Evolutionary conservation across 2,888 invertebrate genomes (phyloP).

Genomic region (Loripinus fragilis): DNA sequence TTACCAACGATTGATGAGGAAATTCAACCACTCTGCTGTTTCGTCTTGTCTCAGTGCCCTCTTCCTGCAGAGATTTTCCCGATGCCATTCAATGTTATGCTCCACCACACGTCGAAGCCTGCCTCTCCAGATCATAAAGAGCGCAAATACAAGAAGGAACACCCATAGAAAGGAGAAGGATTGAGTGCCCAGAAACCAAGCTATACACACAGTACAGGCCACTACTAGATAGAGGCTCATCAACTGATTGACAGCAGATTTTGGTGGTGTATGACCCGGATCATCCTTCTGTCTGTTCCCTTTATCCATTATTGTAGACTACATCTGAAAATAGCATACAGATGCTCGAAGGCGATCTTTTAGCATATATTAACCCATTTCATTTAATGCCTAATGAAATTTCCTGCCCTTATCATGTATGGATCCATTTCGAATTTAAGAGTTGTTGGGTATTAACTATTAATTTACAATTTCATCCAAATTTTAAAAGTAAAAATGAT

Average conservation of each 20-base stretch:
- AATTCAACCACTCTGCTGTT: slow-evolving; percentile 86
- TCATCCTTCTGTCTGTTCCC: not conserved
- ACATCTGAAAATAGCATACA: slow-evolving; percentile 1
- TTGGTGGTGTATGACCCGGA: slow-evolving; percentile 28
- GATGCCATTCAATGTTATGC: slow-evolving; percentile 74
- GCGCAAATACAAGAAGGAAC: slow-evolving; percentile 74
- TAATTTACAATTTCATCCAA: no score
- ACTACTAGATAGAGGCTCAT: slow-evolving; percentile 79
- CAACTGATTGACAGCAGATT: slow-evolving; percentile 67
- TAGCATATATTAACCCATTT: no score
- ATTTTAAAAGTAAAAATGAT: no score
- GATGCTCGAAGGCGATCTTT: no score
- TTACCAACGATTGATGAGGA: slow-evolving; percentile 85
- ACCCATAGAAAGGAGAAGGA: slow-evolving; percentile 80
- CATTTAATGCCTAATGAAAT: no score
- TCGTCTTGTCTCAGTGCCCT: slow-evolving; percentile 85
- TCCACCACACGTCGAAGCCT: slow-evolving; percentile 76
- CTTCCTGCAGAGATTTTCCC: slow-evolving; percentile 83
- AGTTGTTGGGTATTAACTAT: no score
- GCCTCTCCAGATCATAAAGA: slow-evolving; percentile 80
- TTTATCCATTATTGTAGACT: not conserved
- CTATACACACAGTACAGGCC: slow-evolving; percentile 67
- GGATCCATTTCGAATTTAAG: no score
- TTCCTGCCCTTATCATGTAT: no score
- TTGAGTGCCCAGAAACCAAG: slow-evolving; percentile 78